Percentiles rank a stretch among this genome's conserved stretches.
Evolutionary conservation across 2,797 vertebrate species (phyloP).

Genomic region (Amazona finschi): DNA sequence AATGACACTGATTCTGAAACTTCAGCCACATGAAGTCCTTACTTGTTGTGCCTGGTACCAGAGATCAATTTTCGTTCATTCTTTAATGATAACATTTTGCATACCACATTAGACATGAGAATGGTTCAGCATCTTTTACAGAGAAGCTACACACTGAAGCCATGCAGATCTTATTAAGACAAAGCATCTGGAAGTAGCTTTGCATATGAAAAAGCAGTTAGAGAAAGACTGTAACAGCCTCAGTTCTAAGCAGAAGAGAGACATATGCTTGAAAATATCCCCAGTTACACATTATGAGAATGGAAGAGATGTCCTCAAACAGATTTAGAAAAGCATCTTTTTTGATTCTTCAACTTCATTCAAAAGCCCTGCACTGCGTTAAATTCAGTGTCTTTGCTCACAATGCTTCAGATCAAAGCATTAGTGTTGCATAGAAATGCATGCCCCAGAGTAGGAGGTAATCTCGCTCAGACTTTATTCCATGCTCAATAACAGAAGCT

Average conservation of each 20-base stretch:
- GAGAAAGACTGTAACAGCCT: background rate
- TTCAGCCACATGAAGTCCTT: background rate
- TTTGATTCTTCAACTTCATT: background rate
- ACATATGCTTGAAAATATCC: background rate
- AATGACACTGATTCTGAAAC: background rate
- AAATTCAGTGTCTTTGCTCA: background rate
- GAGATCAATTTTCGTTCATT: background rate
- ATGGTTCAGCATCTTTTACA: background rate
- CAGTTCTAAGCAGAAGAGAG: background rate
- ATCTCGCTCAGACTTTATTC: background rate
- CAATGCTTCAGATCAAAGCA: slow-evolving; percentile 45
- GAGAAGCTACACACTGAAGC: background rate
- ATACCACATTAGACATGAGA: background rate
- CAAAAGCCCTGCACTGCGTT: background rate
- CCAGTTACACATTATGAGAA: background rate
- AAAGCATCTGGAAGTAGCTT: background rate
- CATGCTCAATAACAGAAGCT: background rate
- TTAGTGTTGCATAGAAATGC: background rate
- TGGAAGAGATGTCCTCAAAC: background rate
- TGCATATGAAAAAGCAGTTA: background rate
- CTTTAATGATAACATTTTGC: background rate
- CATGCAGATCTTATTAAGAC: background rate
- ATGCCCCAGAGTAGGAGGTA: background rate
- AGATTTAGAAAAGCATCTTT: background rate
- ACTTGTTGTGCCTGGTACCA: background rate